Evolutionary conservation across 2,888 invertebrate genomes (phyloP).

Genomic region (Reticulitermes lucifugus): DNA sequence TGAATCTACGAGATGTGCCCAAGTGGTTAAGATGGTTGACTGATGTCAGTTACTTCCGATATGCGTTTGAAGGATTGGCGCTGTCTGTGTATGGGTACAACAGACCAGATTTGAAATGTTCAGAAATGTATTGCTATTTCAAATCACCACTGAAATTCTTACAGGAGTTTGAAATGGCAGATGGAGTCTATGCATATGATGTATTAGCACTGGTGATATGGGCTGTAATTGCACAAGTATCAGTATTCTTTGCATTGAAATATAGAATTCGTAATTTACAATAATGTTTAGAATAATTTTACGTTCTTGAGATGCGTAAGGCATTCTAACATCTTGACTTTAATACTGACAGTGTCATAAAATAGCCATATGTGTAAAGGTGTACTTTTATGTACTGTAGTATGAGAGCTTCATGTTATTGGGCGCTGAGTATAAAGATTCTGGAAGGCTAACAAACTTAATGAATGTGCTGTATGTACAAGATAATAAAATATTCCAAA

Average conservation of each 20-base stretch:
- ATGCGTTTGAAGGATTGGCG: conserved; percentile 67
- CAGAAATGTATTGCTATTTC: conserved; percentile 61
- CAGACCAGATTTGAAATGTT: conserved; percentile 64
- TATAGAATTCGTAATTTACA: conserved; percentile 44
- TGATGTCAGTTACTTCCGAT: conserved; percentile 67
- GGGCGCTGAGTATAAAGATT: too few species aligned
- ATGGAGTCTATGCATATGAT: conserved; percentile 61
- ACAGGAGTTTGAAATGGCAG: conserved; percentile 62
- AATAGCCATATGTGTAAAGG: too few species aligned
- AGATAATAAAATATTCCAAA: too few species aligned
- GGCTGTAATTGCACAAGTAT: conserved; percentile 58
- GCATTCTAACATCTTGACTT: too few species aligned
- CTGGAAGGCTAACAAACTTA: too few species aligned
- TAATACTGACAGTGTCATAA: too few species aligned
- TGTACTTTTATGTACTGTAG: too few species aligned
- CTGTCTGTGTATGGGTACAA: conserved; percentile 67
- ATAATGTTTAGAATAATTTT: not conserved
- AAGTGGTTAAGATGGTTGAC: conserved; percentile 69
- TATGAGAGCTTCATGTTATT: too few species aligned
- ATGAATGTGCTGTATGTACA: too few species aligned
- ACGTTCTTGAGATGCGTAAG: too few species aligned
- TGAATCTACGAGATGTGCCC: conserved; percentile 79
- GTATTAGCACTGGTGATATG: conserved; percentile 62
- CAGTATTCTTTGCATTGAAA: conserved; percentile 58
- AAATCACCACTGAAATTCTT: conserved; percentile 62